A percentile compares a stretch with the other conserved stretches of the same genome.
These are phyloP conservation scores for Sebastes nivosus DNA, from an alignment of 2,797 vertebrate genomes.

Conservation along the genomic window DNA sequence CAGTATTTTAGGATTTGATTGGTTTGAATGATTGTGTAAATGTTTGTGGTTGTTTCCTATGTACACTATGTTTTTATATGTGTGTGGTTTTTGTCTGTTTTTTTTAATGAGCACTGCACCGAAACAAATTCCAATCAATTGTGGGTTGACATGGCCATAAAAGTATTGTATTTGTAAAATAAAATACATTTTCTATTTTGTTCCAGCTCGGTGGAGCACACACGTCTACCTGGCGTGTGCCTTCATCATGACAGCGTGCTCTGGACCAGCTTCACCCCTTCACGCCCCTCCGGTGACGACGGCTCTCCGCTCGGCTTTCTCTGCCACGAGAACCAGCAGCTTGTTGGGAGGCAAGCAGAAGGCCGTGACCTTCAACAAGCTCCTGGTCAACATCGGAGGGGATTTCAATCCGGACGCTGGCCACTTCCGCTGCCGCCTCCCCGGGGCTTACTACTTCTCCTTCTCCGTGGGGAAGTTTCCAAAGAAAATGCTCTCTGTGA, in stretches of 20 bases:
- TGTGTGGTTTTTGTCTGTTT: no score
- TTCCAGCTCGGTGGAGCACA: constrained; percentile 54
- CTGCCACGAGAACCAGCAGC: constrained; percentile 80
- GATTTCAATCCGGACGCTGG: constrained; percentile 84
- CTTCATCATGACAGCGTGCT: constrained; percentile 55
- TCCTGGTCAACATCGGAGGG: constrained; percentile 80
- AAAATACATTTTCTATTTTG: background rate
- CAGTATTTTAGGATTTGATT: no score
- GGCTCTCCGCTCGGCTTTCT: constrained; percentile 82
- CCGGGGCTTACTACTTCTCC: constrained; percentile 84
- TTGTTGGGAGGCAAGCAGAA: constrained; percentile 78
- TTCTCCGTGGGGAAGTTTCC: constrained; percentile 85
- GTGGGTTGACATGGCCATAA: no score
- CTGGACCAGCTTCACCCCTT: constrained; percentile 51
- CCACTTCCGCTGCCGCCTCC: constrained; percentile 80
- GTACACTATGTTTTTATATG: no score
- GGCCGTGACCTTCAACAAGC: constrained; percentile 81
- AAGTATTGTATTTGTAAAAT: no score
- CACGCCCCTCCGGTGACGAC: constrained; percentile 45
- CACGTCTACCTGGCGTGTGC: constrained; percentile 49
- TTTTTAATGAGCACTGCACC: no score
- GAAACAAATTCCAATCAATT: no score
- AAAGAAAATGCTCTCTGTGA: constrained; percentile 84
- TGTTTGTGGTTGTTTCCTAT: no score
- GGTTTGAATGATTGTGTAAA: no score